Evolutionary conservation across 2,888 invertebrate species (phyloP), one percentile per base, ranked within the genome.

Genomic region (Watsonalla cultraria): DNA sequence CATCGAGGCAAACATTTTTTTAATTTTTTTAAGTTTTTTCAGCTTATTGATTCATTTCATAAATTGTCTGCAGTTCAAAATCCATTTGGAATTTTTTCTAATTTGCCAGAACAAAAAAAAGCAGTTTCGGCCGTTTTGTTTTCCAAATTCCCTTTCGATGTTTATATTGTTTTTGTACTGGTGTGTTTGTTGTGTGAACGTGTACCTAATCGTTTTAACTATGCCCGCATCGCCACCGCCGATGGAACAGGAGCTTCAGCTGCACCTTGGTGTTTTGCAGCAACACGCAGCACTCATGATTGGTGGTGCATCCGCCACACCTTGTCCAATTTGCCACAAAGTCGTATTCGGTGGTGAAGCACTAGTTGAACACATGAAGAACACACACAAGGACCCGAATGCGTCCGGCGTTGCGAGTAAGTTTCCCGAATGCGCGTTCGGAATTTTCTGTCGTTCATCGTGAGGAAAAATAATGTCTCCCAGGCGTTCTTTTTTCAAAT

Each of bases 301-400:
- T 81, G 97, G 97, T 76, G 97, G 97, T 73, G 97, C 97, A 65
- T 96, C 96, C 78, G 96, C 97, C 68, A 96, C 97, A 59, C 96
- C 96, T 67, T 98, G 98, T 89, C 97, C 97, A 52, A 94, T 97
- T 73, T 98, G 97, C 92, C 97, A 97, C 92, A 97, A 98, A 92
- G 94, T 97, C 82, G 97, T 97, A 91, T 94, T 97, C 76, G 97
- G 97, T 68, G 96, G 96, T 64, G 97, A 98, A 90, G 96, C 97
- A 55, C 93, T 98, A 59, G 97, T 98, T 93, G 97, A 98, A 88
- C 98, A 98, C 86, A 97, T 98, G 97, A 97, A 97, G 91, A 96
- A 96, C 83, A 96, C 96, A 53, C 98, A 98, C 90, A 97, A 97
- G 92, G 97, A 97, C 79, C 97, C 97, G 45, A 96, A 96, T 86